phyloP scores from a whole-genome alignment of 1,140 invertebrate genomes.

The Sweltsa coloradensis region DNA sequence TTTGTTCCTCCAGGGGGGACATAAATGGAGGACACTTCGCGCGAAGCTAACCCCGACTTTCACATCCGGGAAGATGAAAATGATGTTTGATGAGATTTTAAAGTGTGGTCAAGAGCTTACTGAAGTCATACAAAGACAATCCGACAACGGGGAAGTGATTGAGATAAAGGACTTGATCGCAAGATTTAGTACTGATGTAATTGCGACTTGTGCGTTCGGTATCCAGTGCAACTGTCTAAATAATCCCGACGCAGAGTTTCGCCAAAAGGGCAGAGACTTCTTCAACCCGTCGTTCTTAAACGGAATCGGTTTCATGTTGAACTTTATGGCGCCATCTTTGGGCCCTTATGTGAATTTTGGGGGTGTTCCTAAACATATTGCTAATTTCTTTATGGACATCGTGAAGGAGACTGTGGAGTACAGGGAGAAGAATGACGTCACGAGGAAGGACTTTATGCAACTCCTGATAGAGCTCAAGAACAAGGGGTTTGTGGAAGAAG shows the following conservation, averaged over 20 bases:
- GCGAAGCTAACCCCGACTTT: slow-evolving; percentile 34
- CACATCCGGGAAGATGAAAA: slow-evolving; percentile 34
- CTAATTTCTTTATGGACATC: too few species aligned
- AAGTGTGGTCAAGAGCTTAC: neutral
- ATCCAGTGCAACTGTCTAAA: slow-evolving; percentile 38
- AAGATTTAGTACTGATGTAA: slow-evolving; percentile 44
- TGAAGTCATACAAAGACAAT: neutral
- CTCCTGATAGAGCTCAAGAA: too few species aligned
- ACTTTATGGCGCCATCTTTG: too few species aligned
- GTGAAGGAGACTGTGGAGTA: too few species aligned
- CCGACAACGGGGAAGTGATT: slow-evolving; percentile 23
- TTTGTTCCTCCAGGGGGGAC: slow-evolving; percentile 10
- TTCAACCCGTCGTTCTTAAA: neutral
- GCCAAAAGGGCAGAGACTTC: slow-evolving; percentile 11
- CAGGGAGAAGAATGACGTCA: too few species aligned
- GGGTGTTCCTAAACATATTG: too few species aligned
- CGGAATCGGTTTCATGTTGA: neutral
- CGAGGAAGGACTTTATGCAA: too few species aligned
- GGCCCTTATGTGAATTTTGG: too few species aligned
- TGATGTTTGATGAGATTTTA: slow-evolving; percentile 26
- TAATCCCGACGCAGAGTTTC: slow-evolving; percentile 30
- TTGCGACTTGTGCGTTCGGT: slow-evolving; percentile 43
- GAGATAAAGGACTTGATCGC: slow-evolving; percentile 24
- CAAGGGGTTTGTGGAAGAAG: too few species aligned
- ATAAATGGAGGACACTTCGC: slow-evolving; percentile 33